These are phyloP conservation scores for Mus musculus DNA, from an alignment of 2,113 vertebrate genomes.

Conservation along the genomic window DNA sequence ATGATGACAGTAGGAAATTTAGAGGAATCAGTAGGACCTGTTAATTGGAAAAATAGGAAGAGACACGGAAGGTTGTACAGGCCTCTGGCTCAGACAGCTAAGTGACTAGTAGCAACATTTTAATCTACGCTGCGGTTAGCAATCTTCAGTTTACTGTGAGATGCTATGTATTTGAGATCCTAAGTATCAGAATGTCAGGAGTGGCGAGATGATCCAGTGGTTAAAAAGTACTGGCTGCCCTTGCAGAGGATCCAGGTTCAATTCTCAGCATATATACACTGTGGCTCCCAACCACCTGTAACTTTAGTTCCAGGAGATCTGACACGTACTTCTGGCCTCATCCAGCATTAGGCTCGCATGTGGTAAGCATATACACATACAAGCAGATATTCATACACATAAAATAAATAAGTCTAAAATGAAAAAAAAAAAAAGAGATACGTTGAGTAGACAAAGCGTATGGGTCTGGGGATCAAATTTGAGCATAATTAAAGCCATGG, in stretches of 20 bases:
- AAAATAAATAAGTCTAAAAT: neutral
- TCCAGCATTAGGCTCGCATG: neutral
- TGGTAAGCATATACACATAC: neutral
- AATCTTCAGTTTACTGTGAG: neutral
- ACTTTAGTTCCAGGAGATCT: neutral
- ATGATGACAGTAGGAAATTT: neutral
- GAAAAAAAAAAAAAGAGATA: neutral
- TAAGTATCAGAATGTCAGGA: neutral
- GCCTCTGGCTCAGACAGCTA: neutral
- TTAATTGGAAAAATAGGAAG: neutral
- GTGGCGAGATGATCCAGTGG: neutral
- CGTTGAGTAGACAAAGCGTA: neutral
- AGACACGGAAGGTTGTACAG: too few species aligned
- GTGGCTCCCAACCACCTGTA: neutral
- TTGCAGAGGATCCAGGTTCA: neutral
- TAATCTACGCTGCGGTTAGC: neutral
- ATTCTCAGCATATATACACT: neutral
- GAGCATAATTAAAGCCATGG: neutral
- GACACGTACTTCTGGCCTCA: neutral
- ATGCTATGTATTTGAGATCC: neutral
- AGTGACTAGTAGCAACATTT: neutral
- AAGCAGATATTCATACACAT: neutral
- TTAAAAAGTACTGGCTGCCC: neutral
- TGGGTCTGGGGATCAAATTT: neutral
- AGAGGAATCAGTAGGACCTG: neutral